These are phyloP conservation scores for Melanostoma scalare DNA, from an alignment of 2,888 invertebrate species.

Conservation along the genomic window DNA sequence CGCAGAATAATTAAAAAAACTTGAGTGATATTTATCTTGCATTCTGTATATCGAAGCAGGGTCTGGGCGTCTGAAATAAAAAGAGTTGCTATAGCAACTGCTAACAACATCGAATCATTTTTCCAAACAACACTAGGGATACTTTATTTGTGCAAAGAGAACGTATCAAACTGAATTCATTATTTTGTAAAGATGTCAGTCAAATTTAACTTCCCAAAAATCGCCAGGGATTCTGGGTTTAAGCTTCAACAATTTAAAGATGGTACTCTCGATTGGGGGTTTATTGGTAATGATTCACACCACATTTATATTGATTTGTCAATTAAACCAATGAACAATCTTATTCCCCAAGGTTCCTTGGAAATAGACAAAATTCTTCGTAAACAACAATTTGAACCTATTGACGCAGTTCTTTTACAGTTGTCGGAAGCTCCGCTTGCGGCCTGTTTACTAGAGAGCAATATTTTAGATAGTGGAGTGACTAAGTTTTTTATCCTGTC, in stretches of 20 bases:
- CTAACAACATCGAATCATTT: too few relatives aligned
- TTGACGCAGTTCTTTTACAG: conserved; percentile 78
- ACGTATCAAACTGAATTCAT: too few relatives aligned
- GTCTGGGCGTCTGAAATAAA: too few relatives aligned
- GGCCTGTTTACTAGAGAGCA: conserved; percentile 77
- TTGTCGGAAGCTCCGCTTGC: conserved; percentile 80
- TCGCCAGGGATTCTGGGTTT: conserved; percentile 80
- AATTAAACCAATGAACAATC: neutral
- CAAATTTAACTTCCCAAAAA: conserved; percentile 79
- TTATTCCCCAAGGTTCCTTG: conserved; percentile 76
- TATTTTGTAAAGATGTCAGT: conserved; percentile 52
- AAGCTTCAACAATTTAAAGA: conserved; percentile 78
- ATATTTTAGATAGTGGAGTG: conserved; percentile 81
- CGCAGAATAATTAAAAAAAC: neutral
- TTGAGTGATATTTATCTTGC: too few relatives aligned
- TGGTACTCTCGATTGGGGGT: conserved; percentile 80
- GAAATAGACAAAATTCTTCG: conserved; percentile 79
- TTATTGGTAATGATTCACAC: conserved; percentile 76
- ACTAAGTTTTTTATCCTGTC: conserved; percentile 80
- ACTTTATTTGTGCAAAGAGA: too few relatives aligned
- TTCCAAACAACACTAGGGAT: too few relatives aligned
- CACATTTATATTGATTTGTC: neutral
- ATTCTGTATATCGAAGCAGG: too few relatives aligned
- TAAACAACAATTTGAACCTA: conserved; percentile 79
- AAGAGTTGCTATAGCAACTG: conserved; percentile 31